Conservation (phyloP, 2,797 vertebrate species). For the Brachymystax lenok region DNA sequence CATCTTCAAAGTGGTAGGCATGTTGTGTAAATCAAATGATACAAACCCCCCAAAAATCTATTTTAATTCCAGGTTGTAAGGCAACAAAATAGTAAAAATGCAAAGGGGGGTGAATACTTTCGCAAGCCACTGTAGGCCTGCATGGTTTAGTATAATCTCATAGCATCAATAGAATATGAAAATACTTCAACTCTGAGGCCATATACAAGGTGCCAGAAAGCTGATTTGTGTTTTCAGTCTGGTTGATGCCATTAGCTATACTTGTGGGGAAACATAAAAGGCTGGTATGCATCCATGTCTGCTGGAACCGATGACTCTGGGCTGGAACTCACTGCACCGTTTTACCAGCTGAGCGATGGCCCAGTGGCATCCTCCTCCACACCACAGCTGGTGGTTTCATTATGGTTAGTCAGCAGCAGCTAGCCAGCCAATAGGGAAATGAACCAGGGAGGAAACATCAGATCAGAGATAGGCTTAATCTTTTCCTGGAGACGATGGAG, state of each 20-base stretch:
- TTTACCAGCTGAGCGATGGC: not conserved
- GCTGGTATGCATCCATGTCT: not conserved
- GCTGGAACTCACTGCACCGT: not conserved
- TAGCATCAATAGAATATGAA: not conserved
- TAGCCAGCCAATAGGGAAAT: constrained; percentile 1
- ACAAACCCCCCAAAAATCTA: no score
- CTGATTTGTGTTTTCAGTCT: not conserved
- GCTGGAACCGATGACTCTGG: constrained; percentile 5
- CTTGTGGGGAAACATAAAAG: not conserved
- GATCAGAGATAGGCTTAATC: not conserved
- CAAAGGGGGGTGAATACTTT: no score
- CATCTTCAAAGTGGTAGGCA: no score
- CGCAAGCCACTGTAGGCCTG: not conserved
- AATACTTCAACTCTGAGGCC: no score
- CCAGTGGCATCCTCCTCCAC: constrained; percentile 6
- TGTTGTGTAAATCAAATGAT: no score
- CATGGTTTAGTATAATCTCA: not conserved
- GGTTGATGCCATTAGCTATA: not conserved
- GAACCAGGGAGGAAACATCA: not conserved
- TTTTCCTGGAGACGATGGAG: not conserved
- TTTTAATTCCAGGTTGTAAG: no score
- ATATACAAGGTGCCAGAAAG: no score
- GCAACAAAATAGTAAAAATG: no score
- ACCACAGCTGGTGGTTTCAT: constrained; percentile 51
- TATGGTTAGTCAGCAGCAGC: constrained; percentile 36